phyloP scores from a whole-genome alignment of 2,113 vertebrate species.

The Nesoenas mayeri region DNA sequence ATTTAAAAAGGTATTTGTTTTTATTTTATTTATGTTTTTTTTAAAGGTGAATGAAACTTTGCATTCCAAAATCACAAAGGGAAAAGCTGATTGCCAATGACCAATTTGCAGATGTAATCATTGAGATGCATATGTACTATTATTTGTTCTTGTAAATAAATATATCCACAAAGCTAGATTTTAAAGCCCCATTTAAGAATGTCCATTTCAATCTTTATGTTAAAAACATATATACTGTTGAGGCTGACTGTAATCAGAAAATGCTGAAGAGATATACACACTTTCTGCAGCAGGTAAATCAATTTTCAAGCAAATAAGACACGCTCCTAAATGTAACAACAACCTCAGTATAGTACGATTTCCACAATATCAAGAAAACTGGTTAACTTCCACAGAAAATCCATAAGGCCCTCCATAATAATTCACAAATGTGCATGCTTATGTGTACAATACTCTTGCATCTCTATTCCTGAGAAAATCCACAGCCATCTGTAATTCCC shows the following conservation, averaged over 20 bases:
- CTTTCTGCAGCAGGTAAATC: background rate
- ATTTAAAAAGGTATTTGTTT: background rate
- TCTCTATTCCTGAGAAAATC: slow-evolving; percentile 15
- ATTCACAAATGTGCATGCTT: background rate
- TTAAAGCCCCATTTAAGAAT: background rate
- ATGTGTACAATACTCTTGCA: background rate
- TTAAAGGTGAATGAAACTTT: background rate
- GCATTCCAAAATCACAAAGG: background rate
- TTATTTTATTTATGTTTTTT: background rate
- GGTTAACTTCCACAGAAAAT: background rate
- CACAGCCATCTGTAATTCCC: slow-evolving; percentile 32
- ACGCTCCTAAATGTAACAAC: background rate
- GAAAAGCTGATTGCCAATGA: background rate
- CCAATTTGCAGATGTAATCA: background rate
- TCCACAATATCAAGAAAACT: background rate
- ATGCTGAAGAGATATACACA: background rate
- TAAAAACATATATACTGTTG: background rate
- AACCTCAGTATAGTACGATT: background rate
- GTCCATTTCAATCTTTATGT: background rate
- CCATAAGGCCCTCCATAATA: background rate
- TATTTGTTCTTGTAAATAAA: background rate
- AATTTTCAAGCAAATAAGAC: background rate
- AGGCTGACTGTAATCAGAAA: background rate
- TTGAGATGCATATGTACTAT: background rate
- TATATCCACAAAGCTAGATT: background rate